A percentile compares a stretch with the other conserved stretches of the same genome.
phyloP scores from a whole-genome alignment of 2,113 vertebrate genomes.

The Gnathonemus longibarbis region DNA sequence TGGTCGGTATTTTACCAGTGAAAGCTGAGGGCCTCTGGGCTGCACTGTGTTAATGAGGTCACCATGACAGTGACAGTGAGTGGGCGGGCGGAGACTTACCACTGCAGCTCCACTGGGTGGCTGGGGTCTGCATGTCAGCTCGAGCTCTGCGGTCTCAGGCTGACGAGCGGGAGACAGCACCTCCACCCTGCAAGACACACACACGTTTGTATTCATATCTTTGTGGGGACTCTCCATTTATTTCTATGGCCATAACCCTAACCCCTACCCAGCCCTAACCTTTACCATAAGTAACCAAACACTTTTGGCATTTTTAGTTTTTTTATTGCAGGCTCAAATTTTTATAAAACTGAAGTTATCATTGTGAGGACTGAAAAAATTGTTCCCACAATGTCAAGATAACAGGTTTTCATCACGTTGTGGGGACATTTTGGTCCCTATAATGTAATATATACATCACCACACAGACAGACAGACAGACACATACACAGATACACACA shows the following conservation, averaged over 20 bases:
- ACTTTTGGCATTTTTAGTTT: neutral
- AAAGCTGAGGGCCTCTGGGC: neutral
- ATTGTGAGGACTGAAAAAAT: neutral
- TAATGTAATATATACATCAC: neutral
- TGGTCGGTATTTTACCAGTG: neutral
- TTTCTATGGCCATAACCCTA: neutral
- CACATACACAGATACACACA: too few species aligned
- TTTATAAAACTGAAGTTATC: neutral
- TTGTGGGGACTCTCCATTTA: neutral
- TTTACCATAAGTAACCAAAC: neutral
- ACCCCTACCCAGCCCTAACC: neutral
- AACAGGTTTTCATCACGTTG: neutral
- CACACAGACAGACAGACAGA: too few species aligned
- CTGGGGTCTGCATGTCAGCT: slow-evolving; percentile 41
- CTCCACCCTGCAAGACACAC: slow-evolving; percentile 49
- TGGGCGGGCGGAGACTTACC: slow-evolving; percentile 41
- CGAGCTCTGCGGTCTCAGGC: slow-evolving; percentile 51
- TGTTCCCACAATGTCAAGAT: neutral
- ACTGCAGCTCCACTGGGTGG: slow-evolving; percentile 48
- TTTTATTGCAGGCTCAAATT: neutral
- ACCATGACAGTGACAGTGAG: neutral
- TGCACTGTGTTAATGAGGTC: neutral
- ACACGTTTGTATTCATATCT: neutral
- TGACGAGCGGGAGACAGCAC: slow-evolving; percentile 41
- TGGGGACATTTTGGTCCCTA: neutral